Percentiles rank a stretch among this genome's conserved stretches.
Conservation (phyloP, 2,113 vertebrate genomes). For the Seriola dumerili region DNA sequence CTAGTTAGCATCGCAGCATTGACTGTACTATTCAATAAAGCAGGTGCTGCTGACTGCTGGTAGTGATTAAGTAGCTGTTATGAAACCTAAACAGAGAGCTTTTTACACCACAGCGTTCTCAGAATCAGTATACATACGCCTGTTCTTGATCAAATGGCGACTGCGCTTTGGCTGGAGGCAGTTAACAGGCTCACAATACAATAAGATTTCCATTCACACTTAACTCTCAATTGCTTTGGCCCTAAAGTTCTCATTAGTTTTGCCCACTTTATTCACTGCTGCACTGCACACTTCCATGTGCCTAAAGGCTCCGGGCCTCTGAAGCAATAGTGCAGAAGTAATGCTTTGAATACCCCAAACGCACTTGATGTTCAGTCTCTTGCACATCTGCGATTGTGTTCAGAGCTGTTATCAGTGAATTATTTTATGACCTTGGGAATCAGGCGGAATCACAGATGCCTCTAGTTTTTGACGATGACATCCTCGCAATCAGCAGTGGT, state of each 20-base stretch:
- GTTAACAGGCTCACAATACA: constrained; percentile 49
- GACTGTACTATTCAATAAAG: constrained; percentile 33
- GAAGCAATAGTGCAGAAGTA: constrained; percentile 76
- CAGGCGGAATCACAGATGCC: constrained; percentile 69
- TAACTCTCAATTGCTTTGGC: constrained; percentile 58
- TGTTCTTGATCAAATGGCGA: constrained; percentile 41
- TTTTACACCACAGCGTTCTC: constrained; percentile 24
- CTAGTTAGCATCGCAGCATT: constrained; percentile 27
- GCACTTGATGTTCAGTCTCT: constrained; percentile 69
- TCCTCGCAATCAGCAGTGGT: constrained; percentile 48
- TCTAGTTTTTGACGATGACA: constrained; percentile 55
- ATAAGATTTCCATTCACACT: constrained; percentile 59
- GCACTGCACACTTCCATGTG: constrained; percentile 65
- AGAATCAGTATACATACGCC: not conserved
- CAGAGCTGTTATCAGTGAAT: constrained; percentile 68
- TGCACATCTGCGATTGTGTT: constrained; percentile 78
- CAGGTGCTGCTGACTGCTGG: not conserved
- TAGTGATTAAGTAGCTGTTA: constrained; percentile 37
- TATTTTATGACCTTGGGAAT: constrained; percentile 76
- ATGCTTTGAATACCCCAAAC: constrained; percentile 72
- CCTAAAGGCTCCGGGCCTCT: constrained; percentile 63
- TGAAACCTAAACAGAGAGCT: constrained; percentile 2
- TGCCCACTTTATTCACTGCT: constrained; percentile 51
- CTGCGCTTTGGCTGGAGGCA: constrained; percentile 44
- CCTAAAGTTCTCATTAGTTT: constrained; percentile 69